These are phyloP conservation scores for Campylorhamphus procurvoides DNA, from an alignment of 2,113 vertebrate genomes.

Conservation along the genomic window DNA sequence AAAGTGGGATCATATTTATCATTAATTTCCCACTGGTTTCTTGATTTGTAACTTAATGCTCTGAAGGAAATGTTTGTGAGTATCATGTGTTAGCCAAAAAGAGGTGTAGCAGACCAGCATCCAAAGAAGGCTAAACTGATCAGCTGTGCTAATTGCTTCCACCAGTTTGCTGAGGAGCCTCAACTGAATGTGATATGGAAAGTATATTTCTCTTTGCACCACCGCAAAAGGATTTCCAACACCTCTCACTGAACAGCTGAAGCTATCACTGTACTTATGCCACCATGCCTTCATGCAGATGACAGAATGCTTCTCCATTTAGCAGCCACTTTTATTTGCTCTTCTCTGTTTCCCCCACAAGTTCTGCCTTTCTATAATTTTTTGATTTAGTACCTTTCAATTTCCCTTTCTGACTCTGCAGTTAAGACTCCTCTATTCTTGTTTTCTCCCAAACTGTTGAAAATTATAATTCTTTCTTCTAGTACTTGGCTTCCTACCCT, in stretches of 20 bases:
- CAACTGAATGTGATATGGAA: background rate
- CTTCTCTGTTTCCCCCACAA: background rate
- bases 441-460: constrained; percentile 3
- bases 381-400: constrained; percentile 22
- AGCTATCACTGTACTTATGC: background rate
- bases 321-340: background rate
- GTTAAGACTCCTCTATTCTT: constrained; percentile 35
- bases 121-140: background rate
- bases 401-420: background rate
- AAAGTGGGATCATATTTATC: background rate
- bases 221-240: background rate
- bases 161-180: background rate
- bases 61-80: background rate
- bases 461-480: constrained; percentile 32
- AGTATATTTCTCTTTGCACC: background rate
- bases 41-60: background rate
- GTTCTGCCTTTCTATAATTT: background rate
- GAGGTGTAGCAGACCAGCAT: background rate
- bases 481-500: background rate
- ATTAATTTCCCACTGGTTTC: background rate
- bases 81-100: background rate
- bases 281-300: background rate
- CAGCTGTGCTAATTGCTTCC: background rate
- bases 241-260: background rate
- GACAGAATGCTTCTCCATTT: background rate